Conservation (phyloP, 1,140 invertebrate genomes). For the Pararge aegeria region DNA sequence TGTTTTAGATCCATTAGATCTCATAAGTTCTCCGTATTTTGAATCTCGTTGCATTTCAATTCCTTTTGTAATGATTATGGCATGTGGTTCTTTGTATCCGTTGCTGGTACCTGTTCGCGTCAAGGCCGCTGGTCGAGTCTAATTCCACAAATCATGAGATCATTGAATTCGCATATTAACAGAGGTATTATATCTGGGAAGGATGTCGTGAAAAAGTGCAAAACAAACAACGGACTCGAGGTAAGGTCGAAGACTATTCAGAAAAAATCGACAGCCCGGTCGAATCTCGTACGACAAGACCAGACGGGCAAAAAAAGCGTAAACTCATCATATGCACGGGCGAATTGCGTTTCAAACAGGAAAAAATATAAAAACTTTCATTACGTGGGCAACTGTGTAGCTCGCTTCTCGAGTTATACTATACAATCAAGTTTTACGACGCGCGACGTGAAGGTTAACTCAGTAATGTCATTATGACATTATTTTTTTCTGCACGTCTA, state of each 20-base stretch:
- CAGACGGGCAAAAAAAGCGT: slow-evolving; percentile 37
- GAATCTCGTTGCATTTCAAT: too few relatives aligned
- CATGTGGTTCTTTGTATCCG: slow-evolving; percentile 17
- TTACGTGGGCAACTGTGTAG: slow-evolving; percentile 17
- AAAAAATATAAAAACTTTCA: slow-evolving; percentile 28
- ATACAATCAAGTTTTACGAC: slow-evolving; percentile 19
- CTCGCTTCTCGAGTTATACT: slow-evolving; percentile 16
- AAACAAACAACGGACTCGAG: slow-evolving; percentile 47
- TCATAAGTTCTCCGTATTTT: neutral
- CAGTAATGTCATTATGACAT: slow-evolving; percentile 21
- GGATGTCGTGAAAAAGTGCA: slow-evolving; percentile 43
- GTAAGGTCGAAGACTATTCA: slow-evolving; percentile 43
- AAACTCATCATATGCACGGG: slow-evolving; percentile 16
- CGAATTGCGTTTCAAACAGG: slow-evolving; percentile 24
- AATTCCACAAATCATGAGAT: slow-evolving; percentile 33
- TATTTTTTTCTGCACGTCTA: slow-evolving; percentile 13
- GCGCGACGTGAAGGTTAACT: slow-evolving; percentile 21
- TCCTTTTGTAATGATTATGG: slow-evolving; percentile 12
- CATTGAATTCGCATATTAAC: slow-evolving; percentile 29
- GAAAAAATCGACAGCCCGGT: slow-evolving; percentile 41
- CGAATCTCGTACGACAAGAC: slow-evolving; percentile 37
- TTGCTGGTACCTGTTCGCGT: slow-evolving; percentile 22
- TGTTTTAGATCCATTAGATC: too few relatives aligned
- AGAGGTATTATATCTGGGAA: slow-evolving; percentile 25
- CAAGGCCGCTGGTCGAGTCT: slow-evolving; percentile 22